Conservation (phyloP, 2,797 vertebrate genomes). For the Sus cebifrons region DNA sequence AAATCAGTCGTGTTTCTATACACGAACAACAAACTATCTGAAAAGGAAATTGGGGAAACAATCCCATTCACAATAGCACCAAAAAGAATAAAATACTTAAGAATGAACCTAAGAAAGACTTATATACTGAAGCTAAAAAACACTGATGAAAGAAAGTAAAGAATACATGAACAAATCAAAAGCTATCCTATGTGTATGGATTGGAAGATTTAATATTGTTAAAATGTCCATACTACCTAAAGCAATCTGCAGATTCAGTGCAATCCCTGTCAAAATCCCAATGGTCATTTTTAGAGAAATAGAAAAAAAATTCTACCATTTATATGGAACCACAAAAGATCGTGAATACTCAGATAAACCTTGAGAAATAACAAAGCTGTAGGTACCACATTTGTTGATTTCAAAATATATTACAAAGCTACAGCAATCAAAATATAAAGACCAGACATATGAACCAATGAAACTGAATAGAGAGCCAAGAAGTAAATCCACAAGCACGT, state of each 20-base stretch:
- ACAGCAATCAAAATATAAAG: not conserved
- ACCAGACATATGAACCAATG: not conserved
- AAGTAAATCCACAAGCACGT: not conserved
- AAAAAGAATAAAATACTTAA: conserved; percentile 4
- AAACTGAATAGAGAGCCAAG: not conserved
- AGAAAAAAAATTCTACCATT: not conserved
- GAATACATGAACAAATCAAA: not conserved
- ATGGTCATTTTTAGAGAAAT: not conserved
- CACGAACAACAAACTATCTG: not conserved
- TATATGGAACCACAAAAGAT: not conserved
- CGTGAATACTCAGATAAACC: not conserved
- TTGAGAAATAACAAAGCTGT: not conserved
- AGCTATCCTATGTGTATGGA: not conserved
- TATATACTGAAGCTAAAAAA: not conserved
- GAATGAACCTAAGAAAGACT: not conserved
- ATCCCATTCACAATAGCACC: not conserved
- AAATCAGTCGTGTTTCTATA: conserved; percentile 8
- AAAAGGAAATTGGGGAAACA: not conserved
- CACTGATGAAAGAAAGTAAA: not conserved
- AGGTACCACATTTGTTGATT: not conserved
- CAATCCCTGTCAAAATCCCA: not conserved
- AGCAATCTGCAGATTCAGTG: not conserved
- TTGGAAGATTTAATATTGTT: not conserved
- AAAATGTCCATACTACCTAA: not conserved
- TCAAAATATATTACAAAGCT: not conserved